Base-by-base conservation (phyloP, 2,888 invertebrate species). In the Netelia virgata region DNA sequence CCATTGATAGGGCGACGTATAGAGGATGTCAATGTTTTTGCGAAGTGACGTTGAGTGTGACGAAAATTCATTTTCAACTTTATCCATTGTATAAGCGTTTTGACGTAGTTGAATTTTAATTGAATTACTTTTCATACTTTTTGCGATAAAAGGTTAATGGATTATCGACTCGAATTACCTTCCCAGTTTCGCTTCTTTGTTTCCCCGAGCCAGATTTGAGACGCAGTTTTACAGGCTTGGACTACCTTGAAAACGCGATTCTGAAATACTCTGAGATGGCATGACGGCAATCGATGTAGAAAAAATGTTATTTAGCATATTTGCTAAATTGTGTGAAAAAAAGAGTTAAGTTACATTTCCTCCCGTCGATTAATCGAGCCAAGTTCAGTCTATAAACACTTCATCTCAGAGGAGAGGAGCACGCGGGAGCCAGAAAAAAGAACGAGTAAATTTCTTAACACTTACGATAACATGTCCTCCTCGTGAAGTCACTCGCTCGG, bases 401-500 rank as follows among this genome's bases (percentile, higher is more conserved):
- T n/a, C 16, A n/a, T 53, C 16, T 11, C 3, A 53, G 14, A 11
- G 53, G 2, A 53, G 16, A 16, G 14, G n/a, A 53, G 16, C 8
- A 14, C 16, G 53, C 14, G 53, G 53, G 50, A 6, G 14, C 10
- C 10, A 10, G 57, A 18, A 20, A 18, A 20, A 18, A 18, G 6
- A 47, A 47, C 47, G 47, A 47, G 36, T 1, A 14, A 57, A 57
- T 57, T 57, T 14, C 10, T 57, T 10, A 57, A 18, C 57, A 9
- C 57, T 36, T 6, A 64, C 50, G 28, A 74, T 61, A 36, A 23
- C 1, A 23, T n/a, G 20, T 57, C 55, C 53, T 36, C 57, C 69
- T 50, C 47, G 75, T 53, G 8, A 11, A 50, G 74, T 68, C 61
- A 16, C 53, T 64, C 61, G 72, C 18, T 76, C 83, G 41, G 70